Evolutionary conservation across 2,113 vertebrate genomes (phyloP).

Genomic region (Phalacrocorax carbo): DNA sequence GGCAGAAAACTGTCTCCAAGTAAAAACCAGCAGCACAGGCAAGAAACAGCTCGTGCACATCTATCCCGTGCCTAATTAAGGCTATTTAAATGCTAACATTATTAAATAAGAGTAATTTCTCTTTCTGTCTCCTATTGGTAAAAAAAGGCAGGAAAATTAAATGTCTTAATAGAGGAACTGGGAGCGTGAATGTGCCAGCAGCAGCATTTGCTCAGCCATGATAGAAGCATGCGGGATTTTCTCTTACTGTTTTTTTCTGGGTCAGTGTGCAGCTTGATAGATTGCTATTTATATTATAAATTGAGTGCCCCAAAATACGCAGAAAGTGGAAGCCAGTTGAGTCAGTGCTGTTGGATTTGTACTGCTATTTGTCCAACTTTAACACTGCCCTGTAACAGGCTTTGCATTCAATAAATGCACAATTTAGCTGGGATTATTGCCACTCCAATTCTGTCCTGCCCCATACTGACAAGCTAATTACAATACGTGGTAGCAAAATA

Average conservation of each 20-base stretch:
- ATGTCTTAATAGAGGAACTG: background rate
- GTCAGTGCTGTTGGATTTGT: background rate
- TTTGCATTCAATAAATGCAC: background rate
- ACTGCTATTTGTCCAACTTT: background rate
- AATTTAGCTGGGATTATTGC: background rate
- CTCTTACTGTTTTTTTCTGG: background rate
- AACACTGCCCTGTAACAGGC: background rate
- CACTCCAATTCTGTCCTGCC: background rate
- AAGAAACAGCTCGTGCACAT: background rate
- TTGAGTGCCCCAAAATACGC: background rate
- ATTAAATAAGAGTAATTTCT: background rate
- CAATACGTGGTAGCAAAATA: background rate
- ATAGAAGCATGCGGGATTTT: background rate
- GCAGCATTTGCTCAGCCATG: background rate
- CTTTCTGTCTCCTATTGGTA: background rate
- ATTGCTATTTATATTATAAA: background rate
- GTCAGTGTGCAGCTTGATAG: background rate
- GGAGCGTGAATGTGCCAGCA: background rate
- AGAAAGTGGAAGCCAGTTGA: background rate
- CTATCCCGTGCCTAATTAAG: background rate
- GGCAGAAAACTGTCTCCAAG: background rate
- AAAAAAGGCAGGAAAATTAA: background rate
- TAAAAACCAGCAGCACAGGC: background rate
- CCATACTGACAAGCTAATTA: background rate
- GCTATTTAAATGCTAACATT: background rate